A percentile compares a stretch with the other conserved stretches of the same genome.
Evolutionary conservation across 2,113 vertebrate species (phyloP).

Genomic region (Gymnobelideus leadbeateri): DNA sequence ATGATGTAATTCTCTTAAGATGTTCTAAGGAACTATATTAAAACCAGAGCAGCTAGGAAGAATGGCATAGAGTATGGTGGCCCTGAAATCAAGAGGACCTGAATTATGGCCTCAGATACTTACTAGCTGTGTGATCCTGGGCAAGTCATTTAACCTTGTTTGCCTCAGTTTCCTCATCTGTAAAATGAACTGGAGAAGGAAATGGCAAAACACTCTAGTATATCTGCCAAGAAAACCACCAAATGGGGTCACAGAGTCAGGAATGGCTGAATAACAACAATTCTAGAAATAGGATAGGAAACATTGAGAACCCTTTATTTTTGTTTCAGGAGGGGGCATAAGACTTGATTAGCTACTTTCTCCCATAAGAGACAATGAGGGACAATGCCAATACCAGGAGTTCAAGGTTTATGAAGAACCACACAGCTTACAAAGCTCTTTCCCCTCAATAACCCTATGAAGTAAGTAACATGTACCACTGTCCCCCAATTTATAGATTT

Average conservation of each 20-base stretch:
- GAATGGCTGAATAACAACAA: neutral
- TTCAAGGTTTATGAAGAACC: neutral
- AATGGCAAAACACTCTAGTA: neutral
- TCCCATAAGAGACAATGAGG: neutral
- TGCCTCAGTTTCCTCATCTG: neutral
- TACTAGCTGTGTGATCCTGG: neutral
- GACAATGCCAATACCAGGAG: neutral
- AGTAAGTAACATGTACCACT: neutral
- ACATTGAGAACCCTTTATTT: neutral
- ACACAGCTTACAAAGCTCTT: neutral
- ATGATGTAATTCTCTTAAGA: neutral
- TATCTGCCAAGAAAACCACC: neutral
- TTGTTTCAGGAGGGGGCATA: neutral
- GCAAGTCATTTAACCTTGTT: neutral
- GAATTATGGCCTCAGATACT: slow-evolving; percentile 28
- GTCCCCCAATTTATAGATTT: too few species aligned
- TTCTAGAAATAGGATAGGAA: neutral
- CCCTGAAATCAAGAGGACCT: neutral
- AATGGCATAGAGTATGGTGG: neutral
- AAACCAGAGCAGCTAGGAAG: neutral
- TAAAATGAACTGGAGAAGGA: neutral
- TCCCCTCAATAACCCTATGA: neutral
- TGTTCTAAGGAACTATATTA: neutral
- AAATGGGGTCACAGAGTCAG: neutral
- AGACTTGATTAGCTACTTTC: neutral